These are phyloP conservation scores for Pyralis farinalis DNA, from an alignment of 2,888 invertebrate species.

Conservation along the genomic window DNA sequence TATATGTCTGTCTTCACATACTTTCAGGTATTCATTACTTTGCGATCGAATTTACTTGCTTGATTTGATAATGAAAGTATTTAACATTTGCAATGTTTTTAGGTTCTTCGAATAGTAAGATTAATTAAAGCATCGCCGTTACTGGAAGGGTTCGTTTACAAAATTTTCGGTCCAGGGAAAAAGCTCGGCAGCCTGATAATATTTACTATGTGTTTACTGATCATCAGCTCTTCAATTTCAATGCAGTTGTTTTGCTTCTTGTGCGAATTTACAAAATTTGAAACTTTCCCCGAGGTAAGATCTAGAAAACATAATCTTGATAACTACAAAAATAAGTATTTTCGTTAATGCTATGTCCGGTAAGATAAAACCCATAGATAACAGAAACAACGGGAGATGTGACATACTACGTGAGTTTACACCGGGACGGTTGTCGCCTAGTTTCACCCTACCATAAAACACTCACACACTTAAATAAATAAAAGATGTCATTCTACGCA, in stretches of 20 bases:
- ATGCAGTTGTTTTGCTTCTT: constrained; percentile 99
- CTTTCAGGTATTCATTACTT: constrained; percentile 97
- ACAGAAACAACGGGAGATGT: too few relatives aligned
- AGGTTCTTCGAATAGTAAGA: constrained; percentile 96
- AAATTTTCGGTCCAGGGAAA: constrained; percentile 96
- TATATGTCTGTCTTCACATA: constrained; percentile 97
- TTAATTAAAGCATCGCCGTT: constrained; percentile 99
- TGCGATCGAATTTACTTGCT: too few relatives aligned
- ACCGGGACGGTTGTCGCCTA: too few relatives aligned
- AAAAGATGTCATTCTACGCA: too few relatives aligned
- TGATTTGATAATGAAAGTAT: too few relatives aligned
- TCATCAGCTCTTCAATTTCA: constrained; percentile 99
- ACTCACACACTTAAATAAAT: too few relatives aligned
- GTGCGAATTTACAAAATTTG: constrained; percentile 97
- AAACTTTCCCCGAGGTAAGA: constrained; percentile 95
- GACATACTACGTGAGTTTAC: too few relatives aligned
- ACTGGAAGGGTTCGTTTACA: constrained; percentile 98
- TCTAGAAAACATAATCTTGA: too few relatives aligned
- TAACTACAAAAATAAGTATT: too few relatives aligned
- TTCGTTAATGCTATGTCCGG: too few relatives aligned
- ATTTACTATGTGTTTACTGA: constrained; percentile 99
- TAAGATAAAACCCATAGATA: too few relatives aligned
- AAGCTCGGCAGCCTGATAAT: constrained; percentile 99
- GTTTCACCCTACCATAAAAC: too few relatives aligned
- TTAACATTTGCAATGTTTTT: not conserved